Conservation (phyloP, 2,113 vertebrate genomes). For the Thermophis baileyi region DNA sequence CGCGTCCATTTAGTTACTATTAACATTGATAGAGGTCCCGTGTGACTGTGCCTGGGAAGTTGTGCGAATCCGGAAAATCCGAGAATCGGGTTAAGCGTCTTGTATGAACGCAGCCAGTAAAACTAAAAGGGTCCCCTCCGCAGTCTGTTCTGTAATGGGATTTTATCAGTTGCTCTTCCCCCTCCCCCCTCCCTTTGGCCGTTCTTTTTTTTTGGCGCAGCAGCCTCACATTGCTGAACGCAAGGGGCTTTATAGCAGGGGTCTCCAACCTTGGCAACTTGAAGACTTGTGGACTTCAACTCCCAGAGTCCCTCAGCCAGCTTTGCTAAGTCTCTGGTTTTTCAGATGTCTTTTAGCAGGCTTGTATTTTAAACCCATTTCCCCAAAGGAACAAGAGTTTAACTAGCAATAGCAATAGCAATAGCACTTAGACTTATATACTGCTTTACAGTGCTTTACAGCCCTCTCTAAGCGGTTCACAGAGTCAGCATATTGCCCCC, state of each 20-base stretch:
- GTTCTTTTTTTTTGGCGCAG: background rate
- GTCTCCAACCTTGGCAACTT: too few relatives aligned
- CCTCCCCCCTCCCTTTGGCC: background rate
- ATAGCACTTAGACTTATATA: too few relatives aligned
- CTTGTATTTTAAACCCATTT: background rate
- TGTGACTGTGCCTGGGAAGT: background rate
- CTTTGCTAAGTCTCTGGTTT: background rate
- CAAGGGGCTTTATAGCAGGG: background rate
- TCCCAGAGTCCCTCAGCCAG: too few relatives aligned
- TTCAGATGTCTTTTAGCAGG: background rate
- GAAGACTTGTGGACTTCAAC: too few relatives aligned
- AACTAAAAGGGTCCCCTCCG: background rate
- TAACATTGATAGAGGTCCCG: background rate
- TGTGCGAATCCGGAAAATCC: background rate
- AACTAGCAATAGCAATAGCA: too few relatives aligned
- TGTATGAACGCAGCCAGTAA: background rate
- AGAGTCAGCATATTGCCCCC: too few relatives aligned
- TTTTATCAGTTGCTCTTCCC: background rate
- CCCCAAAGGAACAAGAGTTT: background rate
- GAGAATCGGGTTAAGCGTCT: background rate
- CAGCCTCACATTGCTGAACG: background rate
- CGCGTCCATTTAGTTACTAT: background rate
- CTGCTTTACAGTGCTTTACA: too few relatives aligned
- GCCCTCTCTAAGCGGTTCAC: too few relatives aligned
- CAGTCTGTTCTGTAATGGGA: background rate